phyloP scores from a whole-genome alignment of 2,113 vertebrate species.

The Narcine bancroftii region DNA sequence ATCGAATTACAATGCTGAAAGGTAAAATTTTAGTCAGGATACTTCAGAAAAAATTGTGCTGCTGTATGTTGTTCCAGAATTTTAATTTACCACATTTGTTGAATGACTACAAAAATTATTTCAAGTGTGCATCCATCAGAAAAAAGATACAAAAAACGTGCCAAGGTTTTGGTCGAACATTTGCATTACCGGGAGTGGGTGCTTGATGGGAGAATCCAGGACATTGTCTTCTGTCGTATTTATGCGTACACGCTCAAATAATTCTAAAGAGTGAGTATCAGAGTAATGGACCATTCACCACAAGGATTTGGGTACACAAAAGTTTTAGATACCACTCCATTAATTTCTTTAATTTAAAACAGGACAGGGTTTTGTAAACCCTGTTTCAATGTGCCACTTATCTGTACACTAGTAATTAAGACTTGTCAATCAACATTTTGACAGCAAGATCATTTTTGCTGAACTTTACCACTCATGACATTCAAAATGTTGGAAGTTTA shows the following conservation, averaged over 20 bases:
- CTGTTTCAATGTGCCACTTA: constrained; percentile 16
- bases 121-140: background rate
- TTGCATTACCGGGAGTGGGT: background rate
- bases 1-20: background rate
- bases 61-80: background rate
- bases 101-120: background rate
- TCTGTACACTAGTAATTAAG: background rate
- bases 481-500: background rate
- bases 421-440: constrained; percentile 16
- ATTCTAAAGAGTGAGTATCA: background rate
- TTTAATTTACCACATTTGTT: constrained; percentile 12
- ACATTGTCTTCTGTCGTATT: background rate
- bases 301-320: background rate
- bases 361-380: background rate
- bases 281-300: background rate
- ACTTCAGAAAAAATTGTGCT: background rate
- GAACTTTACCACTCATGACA: constrained; percentile 24
- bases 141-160: background rate
- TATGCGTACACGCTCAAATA: background rate
- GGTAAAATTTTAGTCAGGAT: background rate
- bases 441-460: constrained; percentile 2
- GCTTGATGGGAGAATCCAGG: background rate
- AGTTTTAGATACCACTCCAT: background rate
- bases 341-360: background rate
- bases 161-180: background rate